Evolutionary conservation across 2,113 vertebrate genomes (phyloP).

Genomic region (Boulengeromyrus knoepffleri): DNA sequence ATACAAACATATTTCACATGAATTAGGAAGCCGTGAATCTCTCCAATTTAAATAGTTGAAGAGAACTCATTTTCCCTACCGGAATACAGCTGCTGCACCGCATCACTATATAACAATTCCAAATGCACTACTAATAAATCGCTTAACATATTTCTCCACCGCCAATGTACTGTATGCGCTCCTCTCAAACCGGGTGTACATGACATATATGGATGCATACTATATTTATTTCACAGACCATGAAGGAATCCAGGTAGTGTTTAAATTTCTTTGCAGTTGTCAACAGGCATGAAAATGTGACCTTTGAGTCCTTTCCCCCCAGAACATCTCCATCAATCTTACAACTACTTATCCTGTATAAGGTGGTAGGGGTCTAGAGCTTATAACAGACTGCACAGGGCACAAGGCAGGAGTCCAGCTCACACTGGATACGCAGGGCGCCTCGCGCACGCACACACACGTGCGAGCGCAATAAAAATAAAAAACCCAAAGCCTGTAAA

Average conservation of each 20-base stretch:
- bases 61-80: background rate
- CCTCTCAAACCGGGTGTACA: background rate
- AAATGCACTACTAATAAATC: background rate
- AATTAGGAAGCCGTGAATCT: background rate
- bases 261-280: background rate
- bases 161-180: background rate
- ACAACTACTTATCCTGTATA: background rate
- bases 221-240: background rate
- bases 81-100: background rate
- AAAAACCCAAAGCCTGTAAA: background rate
- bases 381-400: background rate
- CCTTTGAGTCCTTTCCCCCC: background rate
- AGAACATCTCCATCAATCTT: background rate
- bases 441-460: background rate
- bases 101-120: background rate
- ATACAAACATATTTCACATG: background rate
- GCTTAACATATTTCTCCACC: background rate
- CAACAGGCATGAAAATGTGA: background rate
- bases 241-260: background rate
- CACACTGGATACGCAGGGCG: background rate
- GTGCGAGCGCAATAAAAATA: background rate
- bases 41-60: background rate
- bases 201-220: background rate
- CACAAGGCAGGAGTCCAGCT: background rate
- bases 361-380: background rate